Percentiles rank a stretch among this genome's conserved stretches.
Conservation (phyloP, 2,797 vertebrate species). For the Lepus townsendii region DNA sequence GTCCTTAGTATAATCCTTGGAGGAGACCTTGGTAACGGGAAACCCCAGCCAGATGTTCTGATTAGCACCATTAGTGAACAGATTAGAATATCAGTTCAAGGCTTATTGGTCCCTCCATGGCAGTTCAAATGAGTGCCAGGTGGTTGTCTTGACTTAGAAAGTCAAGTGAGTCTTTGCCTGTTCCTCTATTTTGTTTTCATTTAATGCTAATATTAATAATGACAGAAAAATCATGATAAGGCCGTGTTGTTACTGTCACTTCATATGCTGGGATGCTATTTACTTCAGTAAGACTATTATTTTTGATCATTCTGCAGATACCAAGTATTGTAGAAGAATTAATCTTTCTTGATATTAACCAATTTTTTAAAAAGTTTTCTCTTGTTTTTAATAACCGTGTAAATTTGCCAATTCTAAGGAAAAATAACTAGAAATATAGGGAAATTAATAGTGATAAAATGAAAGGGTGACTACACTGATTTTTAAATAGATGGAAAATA, state of each 20-base stretch:
- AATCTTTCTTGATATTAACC: constrained; percentile 1
- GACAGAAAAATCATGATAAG: constrained; percentile 1
- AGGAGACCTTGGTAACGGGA: constrained; percentile 56
- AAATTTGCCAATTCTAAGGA: constrained; percentile 36
- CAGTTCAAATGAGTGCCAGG: constrained; percentile 64
- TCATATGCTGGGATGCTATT: neutral
- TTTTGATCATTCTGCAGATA: neutral
- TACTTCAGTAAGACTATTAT: neutral
- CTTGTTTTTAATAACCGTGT: neutral
- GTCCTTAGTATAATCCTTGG: constrained; percentile 42
- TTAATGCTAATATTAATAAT: neutral
- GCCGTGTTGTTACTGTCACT: neutral
- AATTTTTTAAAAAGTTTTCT: neutral
- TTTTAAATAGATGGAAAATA: neutral
- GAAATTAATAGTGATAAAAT: neutral
- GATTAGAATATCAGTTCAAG: constrained; percentile 58
- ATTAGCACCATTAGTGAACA: constrained; percentile 68
- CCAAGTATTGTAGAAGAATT: neutral
- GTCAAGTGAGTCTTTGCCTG: constrained; percentile 1
- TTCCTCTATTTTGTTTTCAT: neutral
- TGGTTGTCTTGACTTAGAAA: constrained; percentile 53
- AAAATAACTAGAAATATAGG: neutral
- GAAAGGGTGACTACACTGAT: neutral
- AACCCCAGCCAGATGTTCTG: constrained; percentile 61
- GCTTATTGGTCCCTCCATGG: constrained; percentile 70